A percentile compares a stretch with the other conserved stretches of the same genome.
phyloP scores from a whole-genome alignment of 2,888 invertebrate species.

The Minunthozetes semirufus region DNA sequence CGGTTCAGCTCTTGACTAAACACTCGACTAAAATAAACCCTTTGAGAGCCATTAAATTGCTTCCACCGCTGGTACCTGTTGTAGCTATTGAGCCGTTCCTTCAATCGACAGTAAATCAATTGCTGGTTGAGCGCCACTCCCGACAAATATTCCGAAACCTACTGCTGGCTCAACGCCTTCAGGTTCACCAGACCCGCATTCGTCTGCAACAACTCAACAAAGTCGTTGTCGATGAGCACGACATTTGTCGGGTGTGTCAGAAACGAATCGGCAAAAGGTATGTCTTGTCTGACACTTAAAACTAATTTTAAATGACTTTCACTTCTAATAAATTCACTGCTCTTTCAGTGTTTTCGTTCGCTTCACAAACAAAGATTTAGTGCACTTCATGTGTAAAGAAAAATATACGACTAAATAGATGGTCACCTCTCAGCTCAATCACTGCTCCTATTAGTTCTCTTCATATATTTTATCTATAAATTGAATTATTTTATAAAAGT shows the following conservation, averaged over 20 bases:
- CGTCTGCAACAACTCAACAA: conserved; percentile 68
- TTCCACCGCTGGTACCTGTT: conserved; percentile 74
- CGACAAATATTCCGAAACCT: conserved; percentile 74
- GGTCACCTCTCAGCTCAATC: not conserved
- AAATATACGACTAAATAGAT: conserved; percentile 37
- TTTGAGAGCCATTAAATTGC: conserved; percentile 58
- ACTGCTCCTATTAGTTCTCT: too few species aligned
- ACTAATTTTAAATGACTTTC: conserved; percentile 11
- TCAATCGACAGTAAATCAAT: conserved; percentile 69
- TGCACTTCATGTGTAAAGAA: conserved; percentile 81
- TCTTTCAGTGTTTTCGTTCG: conserved; percentile 74
- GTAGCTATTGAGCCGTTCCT: conserved; percentile 57
- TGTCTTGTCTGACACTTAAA: conserved; percentile 23
- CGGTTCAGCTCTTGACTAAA: conserved; percentile 69
- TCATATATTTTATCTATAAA: too few species aligned
- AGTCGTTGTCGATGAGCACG: conserved; percentile 75
- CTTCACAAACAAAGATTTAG: conserved; percentile 81
- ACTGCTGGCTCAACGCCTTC: conserved; percentile 73
- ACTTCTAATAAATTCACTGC: conserved; percentile 41
- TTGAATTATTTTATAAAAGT: too few species aligned
- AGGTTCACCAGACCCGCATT: conserved; percentile 71
- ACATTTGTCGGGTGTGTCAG: conserved; percentile 82
- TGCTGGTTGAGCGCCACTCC: conserved; percentile 65
- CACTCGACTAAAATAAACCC: conserved; percentile 79
- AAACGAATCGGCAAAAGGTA: conserved; percentile 86